Evolutionary conservation across 2,888 invertebrate species (phyloP), one percentile per base, ranked within the genome.

Genomic region (Brenthis ino): DNA sequence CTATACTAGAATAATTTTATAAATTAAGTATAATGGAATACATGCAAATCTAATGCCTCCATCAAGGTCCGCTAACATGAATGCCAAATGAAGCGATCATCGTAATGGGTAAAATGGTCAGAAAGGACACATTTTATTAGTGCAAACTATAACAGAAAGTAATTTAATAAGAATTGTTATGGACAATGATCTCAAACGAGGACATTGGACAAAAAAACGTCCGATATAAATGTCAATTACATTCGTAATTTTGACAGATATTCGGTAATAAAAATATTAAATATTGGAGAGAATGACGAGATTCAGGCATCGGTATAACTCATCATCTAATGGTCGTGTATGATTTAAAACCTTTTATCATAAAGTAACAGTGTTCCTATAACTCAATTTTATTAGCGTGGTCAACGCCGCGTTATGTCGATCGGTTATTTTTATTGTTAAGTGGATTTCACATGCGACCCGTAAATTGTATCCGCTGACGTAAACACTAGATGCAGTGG

Each of bases 301-400:
- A 88, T 83, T 89, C 87, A 87, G 85, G 85, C 86, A 82, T 86
- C 77, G 84, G 79, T 83, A 89, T 91, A 91, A 92, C 88, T 92
- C 91, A 91, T 89, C 90, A 90, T 91, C 91, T 91, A 92, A 91
- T 92, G 90, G 92, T 87, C 84, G 83, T 84, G 88, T 86, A 89
- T 91, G 91, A 92, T 90, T 91, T 91, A 91, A 92, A 91, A 86
- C 89, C 90, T 91, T 91, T 91, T 91, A 92, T 91, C 92, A 87
- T 86, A 87, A 88, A 91, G 88, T 88, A 87, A 84, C 91, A 91
- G 86, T 84, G 86, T 89, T 87, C 86, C 84, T 85, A 88, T 91
- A 90, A 91, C 86, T 92, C 91, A 90, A 80, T 90, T 91, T 91
- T 92, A 91, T 91, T 88, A 87, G 89, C 86, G 83, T 85, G 88